These are phyloP conservation scores for Philereme transversata DNA, from an alignment of 2,888 invertebrate genomes.

Conservation along the genomic window DNA sequence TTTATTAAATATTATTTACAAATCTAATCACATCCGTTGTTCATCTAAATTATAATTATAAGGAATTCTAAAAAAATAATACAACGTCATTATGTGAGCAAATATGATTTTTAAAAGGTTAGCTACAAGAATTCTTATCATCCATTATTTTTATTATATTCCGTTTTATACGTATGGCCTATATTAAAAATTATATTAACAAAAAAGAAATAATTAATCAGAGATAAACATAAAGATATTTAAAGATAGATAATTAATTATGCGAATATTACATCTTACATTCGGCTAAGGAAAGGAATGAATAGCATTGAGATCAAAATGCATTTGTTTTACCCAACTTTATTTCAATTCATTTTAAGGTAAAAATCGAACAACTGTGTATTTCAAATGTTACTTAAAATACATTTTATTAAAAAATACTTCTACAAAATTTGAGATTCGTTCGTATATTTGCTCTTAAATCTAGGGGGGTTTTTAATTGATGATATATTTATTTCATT, in stretches of 20 bases:
- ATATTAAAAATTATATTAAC: not conserved
- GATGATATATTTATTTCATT: no score
- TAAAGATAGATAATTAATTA: no score
- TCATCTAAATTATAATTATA: constrained; percentile 67
- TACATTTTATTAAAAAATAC: no score
- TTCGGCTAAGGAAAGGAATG: not conserved
- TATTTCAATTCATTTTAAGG: constrained; percentile 5
- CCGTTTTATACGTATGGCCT: not conserved
- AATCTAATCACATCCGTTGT: constrained; percentile 81
- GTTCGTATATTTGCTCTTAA: no score
- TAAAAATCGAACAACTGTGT: constrained; percentile 21
- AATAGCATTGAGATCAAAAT: constrained; percentile 19
- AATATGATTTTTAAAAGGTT: constrained; percentile 19
- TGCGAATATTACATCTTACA: not conserved
- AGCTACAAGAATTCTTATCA: not conserved
- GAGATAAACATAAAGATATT: no score
- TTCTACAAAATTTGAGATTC: no score
- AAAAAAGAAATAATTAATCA: not conserved
- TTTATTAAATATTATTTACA: constrained; percentile 80
- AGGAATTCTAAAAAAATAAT: constrained; percentile 54
- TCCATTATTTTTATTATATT: not conserved
- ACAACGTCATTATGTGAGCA: constrained; percentile 55
- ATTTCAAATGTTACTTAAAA: not conserved
- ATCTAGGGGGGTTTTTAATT: no score
- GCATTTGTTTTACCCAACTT: not conserved